Percentiles rank a stretch among this genome's conserved stretches.
Conservation (phyloP, 2,888 invertebrate genomes). For the Pharmacophagus antenor region DNA sequence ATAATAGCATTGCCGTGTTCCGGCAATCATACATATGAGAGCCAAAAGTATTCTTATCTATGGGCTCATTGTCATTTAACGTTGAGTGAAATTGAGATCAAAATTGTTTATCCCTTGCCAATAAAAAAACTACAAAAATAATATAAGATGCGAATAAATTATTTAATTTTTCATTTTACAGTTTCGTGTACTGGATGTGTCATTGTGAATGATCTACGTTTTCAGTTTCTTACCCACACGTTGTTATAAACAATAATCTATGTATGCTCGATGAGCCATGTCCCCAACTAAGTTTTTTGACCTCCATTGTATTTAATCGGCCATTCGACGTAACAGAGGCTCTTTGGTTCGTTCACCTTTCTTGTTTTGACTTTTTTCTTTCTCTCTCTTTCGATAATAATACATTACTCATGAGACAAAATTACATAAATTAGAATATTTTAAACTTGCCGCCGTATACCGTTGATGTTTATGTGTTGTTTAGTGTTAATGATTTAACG, state of each 20-base stretch:
- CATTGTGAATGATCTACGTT: not conserved
- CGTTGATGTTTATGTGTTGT: not conserved
- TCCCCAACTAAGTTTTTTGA: slow-evolving; percentile 46
- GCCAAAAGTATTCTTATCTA: too few species aligned
- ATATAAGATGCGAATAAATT: too few species aligned
- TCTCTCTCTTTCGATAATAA: slow-evolving; percentile 3
- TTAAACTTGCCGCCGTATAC: not conserved
- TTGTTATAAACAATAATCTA: slow-evolving; percentile 35
- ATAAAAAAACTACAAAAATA: too few species aligned
- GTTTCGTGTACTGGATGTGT: not conserved
- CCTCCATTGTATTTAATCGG: slow-evolving; percentile 37
- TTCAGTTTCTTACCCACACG: not conserved
- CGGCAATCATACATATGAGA: too few species aligned
- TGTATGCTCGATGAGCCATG: slow-evolving; percentile 30
- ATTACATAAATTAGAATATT: slow-evolving; percentile 25
- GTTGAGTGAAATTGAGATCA: too few species aligned
- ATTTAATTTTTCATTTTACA: not conserved
- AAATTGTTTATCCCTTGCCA: too few species aligned
- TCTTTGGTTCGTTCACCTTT: slow-evolving; percentile 28
- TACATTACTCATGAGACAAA: slow-evolving; percentile 5
- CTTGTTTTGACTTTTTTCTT: slow-evolving; percentile 26
- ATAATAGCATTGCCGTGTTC: too few species aligned
- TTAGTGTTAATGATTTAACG: not conserved
- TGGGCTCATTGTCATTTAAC: too few species aligned
- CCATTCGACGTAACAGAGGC: slow-evolving; percentile 31